phyloP scores from a whole-genome alignment of 2,113 vertebrate species.

The Eonycteris spelaea region DNA sequence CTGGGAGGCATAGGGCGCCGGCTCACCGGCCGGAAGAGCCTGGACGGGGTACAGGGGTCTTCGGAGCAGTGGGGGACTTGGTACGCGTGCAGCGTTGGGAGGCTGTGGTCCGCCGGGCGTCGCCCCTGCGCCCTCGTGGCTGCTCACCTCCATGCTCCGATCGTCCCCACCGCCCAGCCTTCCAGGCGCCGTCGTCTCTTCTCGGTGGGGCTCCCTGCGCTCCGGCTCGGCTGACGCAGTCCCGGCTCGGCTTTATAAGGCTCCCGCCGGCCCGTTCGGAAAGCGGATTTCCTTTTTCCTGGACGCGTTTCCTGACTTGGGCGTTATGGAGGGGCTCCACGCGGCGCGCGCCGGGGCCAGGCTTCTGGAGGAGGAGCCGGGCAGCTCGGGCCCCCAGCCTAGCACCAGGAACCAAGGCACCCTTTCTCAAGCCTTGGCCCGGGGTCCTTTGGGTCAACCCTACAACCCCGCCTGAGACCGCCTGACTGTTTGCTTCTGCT shows the following conservation, averaged over 20 bases:
- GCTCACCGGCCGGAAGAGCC: neutral
- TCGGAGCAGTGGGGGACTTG: neutral
- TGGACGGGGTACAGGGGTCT: neutral
- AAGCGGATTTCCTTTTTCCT: conserved; percentile 99
- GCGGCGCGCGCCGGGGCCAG: conserved; percentile 13
- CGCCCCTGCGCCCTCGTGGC: conserved; percentile 17
- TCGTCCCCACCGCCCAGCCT: neutral
- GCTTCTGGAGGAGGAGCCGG: conserved; percentile 66
- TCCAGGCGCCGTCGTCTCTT: neutral
- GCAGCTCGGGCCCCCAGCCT: conserved; percentile 30
- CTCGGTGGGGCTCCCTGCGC: conserved; percentile 14
- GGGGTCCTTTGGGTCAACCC: neutral
- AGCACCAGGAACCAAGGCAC: neutral
- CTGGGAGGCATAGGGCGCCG: neutral
- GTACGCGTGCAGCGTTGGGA: neutral
- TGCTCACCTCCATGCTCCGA: conserved; percentile 23
- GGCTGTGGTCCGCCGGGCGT: neutral
- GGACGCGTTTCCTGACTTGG: conserved; percentile 98
- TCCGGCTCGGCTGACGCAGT: conserved; percentile 23
- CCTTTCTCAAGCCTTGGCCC: neutral
- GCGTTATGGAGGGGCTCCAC: conserved; percentile 71
- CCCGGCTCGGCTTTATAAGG: conserved; percentile 79
- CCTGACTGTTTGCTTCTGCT: conserved; percentile 34
- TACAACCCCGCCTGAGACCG: neutral
- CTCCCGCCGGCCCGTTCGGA: conserved; percentile 85